Conservation (phyloP, 1,140 invertebrate genomes). For the Drosophila burlai region DNA sequence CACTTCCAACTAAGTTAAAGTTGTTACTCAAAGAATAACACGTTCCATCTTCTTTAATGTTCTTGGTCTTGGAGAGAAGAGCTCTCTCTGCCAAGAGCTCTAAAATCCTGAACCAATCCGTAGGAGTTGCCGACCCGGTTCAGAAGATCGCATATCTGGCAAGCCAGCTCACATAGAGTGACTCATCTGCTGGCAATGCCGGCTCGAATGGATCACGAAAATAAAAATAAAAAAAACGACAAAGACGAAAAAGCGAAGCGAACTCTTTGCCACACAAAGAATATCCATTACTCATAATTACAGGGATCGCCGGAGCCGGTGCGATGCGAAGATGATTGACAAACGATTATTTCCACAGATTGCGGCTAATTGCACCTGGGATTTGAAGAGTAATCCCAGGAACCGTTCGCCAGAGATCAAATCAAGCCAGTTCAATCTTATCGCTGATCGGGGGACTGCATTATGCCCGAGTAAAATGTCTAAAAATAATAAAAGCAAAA, state of each 20-base stretch:
- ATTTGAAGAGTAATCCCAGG: slow-evolving; percentile 14
- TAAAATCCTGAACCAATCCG: neutral
- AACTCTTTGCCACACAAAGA: slow-evolving; percentile 14
- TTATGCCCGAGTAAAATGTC: slow-evolving; percentile 23
- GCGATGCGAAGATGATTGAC: slow-evolving; percentile 34
- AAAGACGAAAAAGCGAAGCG: slow-evolving; percentile 3
- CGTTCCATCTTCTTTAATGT: neutral
- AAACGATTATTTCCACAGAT: slow-evolving; percentile 44
- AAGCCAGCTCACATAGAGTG: slow-evolving; percentile 7
- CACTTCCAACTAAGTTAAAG: too few species aligned
- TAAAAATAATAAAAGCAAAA: slow-evolving; percentile 39
- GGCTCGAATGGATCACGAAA: slow-evolving; percentile 15
- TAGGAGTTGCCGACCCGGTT: neutral
- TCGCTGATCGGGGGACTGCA: slow-evolving; percentile 30
- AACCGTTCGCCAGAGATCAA: slow-evolving; percentile 21
- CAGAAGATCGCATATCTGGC: slow-evolving; percentile 10
- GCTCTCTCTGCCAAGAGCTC: neutral
- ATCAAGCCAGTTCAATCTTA: slow-evolving; percentile 27
- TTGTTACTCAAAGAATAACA: too few species aligned
- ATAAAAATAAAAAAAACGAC: neutral
- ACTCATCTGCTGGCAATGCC: slow-evolving; percentile 37
- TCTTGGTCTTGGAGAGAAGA: neutral
- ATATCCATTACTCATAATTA: slow-evolving; percentile 56
- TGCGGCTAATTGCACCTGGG: slow-evolving; percentile 46
- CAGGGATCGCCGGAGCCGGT: slow-evolving; percentile 31